These are phyloP conservation scores for Acrocephalus arundinaceus DNA, from an alignment of 2,113 vertebrate genomes.

Conservation along the genomic window DNA sequence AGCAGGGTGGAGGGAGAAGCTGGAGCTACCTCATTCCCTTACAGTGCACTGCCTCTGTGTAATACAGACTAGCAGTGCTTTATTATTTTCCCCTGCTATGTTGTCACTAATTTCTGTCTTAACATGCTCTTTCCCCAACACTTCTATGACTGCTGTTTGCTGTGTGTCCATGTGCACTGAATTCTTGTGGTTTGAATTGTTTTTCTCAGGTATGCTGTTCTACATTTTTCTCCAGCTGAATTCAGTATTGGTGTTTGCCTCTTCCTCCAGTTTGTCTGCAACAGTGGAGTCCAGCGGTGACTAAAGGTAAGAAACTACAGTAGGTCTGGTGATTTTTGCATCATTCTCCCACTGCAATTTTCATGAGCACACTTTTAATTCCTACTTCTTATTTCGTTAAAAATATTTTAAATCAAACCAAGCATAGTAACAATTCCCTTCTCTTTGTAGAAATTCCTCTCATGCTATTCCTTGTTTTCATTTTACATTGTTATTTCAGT, in stretches of 20 bases:
- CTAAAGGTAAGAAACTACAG: background rate
- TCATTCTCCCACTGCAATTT: background rate
- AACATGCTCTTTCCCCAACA: background rate
- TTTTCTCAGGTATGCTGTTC: conserved; percentile 18
- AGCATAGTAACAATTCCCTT: background rate
- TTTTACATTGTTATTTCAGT: conserved; percentile 23
- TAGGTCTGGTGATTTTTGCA: background rate
- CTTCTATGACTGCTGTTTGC: background rate
- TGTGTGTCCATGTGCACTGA: background rate
- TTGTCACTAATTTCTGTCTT: background rate
- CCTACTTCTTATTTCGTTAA: background rate
- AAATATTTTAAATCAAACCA: background rate
- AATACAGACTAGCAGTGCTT: background rate
- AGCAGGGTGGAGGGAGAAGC: background rate
- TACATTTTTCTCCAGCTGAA: conserved; percentile 3
- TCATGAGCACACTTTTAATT: background rate
- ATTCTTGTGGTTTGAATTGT: conserved; percentile 34
- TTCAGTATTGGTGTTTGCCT: background rate
- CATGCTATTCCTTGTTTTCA: conserved; percentile 2
- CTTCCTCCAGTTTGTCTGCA: background rate
- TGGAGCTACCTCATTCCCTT: background rate
- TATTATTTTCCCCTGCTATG: background rate
- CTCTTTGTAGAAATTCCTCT: background rate
- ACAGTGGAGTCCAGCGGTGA: background rate
- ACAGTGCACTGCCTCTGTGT: background rate